These are phyloP conservation scores for Xestia ashworthii DNA, from an alignment of 2,888 invertebrate genomes.

Conservation along the genomic window DNA sequence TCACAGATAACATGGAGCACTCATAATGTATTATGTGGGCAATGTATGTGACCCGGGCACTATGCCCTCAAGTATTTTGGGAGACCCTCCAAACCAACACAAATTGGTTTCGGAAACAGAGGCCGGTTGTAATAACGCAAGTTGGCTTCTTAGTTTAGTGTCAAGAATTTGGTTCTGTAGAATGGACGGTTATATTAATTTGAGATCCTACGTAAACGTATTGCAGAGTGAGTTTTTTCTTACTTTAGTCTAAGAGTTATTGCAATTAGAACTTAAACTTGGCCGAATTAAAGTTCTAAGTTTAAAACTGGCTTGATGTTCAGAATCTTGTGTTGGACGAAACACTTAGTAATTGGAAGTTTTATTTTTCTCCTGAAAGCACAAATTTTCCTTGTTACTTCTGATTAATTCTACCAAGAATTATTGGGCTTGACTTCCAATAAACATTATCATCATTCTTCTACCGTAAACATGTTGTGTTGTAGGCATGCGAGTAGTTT, in stretches of 20 bases:
- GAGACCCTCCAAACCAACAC: slow-evolving; percentile 29
- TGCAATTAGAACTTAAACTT: background rate
- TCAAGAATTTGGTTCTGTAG: slow-evolving; percentile 33
- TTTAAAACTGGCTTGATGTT: background rate
- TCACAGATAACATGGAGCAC: slow-evolving; percentile 66
- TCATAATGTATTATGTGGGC: slow-evolving; percentile 66
- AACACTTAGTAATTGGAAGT: background rate
- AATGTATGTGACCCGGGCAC: slow-evolving; percentile 61
- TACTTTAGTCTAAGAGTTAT: background rate
- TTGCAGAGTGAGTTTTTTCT: background rate
- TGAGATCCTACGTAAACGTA: background rate
- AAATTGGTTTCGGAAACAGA: slow-evolving; percentile 49
- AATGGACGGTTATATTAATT: slow-evolving; percentile 24
- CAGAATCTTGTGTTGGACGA: background rate
- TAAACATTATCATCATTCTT: background rate
- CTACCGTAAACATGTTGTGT: background rate
- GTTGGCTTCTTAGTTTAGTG: slow-evolving; percentile 21
- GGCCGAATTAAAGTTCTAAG: background rate
- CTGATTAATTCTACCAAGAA: background rate
- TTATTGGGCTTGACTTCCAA: background rate
- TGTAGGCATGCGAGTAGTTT: background rate
- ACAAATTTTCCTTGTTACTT: background rate
- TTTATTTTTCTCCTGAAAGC: background rate
- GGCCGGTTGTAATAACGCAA: slow-evolving; percentile 10
- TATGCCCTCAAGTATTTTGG: slow-evolving; percentile 47